Evolutionary conservation across 2,113 vertebrate species (phyloP), one percentile per base, ranked within the genome.

Genomic region (Megalops atlanticus): DNA sequence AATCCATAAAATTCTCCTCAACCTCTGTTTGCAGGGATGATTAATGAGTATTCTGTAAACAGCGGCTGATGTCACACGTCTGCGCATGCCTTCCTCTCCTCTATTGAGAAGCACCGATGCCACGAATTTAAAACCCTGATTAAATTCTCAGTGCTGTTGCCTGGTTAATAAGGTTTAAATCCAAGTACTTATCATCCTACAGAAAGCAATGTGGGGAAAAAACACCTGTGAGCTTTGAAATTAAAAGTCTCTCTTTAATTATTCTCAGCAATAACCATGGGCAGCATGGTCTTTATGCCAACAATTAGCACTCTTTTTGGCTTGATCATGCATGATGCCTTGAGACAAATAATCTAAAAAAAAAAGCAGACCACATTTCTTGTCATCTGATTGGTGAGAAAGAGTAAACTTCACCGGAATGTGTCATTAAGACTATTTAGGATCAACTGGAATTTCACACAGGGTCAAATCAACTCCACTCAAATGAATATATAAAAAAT

Each of bases 341-440:
- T 8, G 6, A 38, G 27, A 43, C 21, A 72, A n/a, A 64, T 64
- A 27, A n/a, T 24, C 18, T 54, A 1, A 24, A 54, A 6, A 52
- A 54, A 64, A 64, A 64, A 31, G 58, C 58, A 24, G 31, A 64
- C 11, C 31, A 10, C 7, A 27, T 64, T 31, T n/a, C n/a, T 31
- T n/a, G n/a, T n/a, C n/a, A n/a, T n/a, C n/a, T n/a, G n/a, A n/a
- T n/a, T n/a, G n/a, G n/a, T n/a, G n/a, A 43, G n/a, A 74, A 24
- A 38, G 31, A 36, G 31, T 15, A 72, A 10, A 35, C 12, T 72
- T 72, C 38, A 35, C 33, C 35, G 38, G 7, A 38, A 43, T 31
- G 36, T 39, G 71, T 74, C 21, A 74, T 43, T 74, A 74, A 74
- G 24, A 43, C n/a, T 11, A 74, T 74, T n/a, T n/a, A n/a, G 72